phyloP scores from a whole-genome alignment of 2,797 vertebrate species.

The Phalloptychus januarius region DNA sequence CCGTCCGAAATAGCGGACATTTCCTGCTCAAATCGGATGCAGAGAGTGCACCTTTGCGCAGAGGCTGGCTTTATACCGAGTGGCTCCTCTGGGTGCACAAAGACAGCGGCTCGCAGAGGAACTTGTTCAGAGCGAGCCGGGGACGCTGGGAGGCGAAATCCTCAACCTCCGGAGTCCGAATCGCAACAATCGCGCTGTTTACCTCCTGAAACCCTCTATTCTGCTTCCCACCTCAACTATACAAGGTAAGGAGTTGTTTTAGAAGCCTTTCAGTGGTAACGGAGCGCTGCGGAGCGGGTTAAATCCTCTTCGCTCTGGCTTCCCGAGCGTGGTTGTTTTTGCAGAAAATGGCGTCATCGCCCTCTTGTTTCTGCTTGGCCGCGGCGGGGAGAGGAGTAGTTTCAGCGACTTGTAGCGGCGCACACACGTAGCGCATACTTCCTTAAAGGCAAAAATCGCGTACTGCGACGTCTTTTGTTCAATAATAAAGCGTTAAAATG shows the following conservation, averaged over 20 bases:
- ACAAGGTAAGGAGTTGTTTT: constrained; percentile 74
- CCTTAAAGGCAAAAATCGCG: constrained; percentile 17
- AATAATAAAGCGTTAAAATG: constrained; percentile 10
- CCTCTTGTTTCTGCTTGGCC: constrained; percentile 82
- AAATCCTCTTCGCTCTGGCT: constrained; percentile 72
- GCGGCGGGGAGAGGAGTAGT: constrained; percentile 78
- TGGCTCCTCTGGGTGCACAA: constrained; percentile 84
- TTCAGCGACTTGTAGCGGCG: constrained; percentile 71
- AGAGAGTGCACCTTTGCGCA: constrained; percentile 84
- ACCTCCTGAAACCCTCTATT: constrained; percentile 35
- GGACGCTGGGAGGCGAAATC: constrained; percentile 77
- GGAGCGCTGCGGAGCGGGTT: constrained; percentile 54
- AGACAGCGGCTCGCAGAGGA: constrained; percentile 84
- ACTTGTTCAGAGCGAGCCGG: constrained; percentile 78
- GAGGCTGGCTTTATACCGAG: constrained; percentile 75
- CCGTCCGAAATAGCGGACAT: constrained; percentile 22
- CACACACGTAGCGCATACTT: constrained; percentile 15
- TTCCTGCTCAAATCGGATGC: constrained; percentile 55
- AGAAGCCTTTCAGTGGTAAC: constrained; percentile 35
- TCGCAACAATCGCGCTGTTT: constrained; percentile 46
- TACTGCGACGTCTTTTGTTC: constrained; percentile 44
- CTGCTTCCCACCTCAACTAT: constrained; percentile 33
- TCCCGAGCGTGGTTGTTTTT: constrained; percentile 80
- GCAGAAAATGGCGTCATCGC: constrained; percentile 83
- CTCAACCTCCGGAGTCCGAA: constrained; percentile 72